Conservation (phyloP, 2,797 vertebrate species). For the Semotilus atromaculatus region DNA sequence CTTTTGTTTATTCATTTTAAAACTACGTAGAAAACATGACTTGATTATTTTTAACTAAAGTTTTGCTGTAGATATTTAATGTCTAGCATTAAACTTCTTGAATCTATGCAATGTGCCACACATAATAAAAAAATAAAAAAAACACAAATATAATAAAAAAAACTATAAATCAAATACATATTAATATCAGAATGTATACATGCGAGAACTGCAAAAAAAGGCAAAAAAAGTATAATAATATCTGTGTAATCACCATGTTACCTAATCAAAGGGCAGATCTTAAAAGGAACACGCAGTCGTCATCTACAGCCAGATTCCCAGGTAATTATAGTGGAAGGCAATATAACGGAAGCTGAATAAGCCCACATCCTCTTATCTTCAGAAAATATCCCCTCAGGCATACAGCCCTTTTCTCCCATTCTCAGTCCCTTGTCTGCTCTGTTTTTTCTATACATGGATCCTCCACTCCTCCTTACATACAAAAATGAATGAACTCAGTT, state of each 20-base stretch:
- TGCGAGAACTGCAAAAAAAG: neutral
- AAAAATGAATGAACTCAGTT: constrained; percentile 18
- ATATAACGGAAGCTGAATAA: constrained; percentile 70
- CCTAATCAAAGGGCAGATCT: constrained; percentile 44
- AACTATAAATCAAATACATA: neutral
- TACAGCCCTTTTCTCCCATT: constrained; percentile 53
- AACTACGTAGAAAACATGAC: neutral
- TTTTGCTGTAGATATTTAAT: neutral
- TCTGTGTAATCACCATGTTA: neutral
- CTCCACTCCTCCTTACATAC: neutral
- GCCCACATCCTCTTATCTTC: constrained; percentile 64
- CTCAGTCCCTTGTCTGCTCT: neutral
- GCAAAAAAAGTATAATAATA: neutral
- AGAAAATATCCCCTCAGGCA: constrained; percentile 61
- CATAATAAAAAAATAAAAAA: too few species aligned
- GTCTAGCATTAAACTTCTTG: neutral
- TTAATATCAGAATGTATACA: neutral
- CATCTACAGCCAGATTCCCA: constrained; percentile 60
- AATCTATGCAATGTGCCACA: neutral
- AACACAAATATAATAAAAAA: neutral
- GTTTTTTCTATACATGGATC: constrained; percentile 45
- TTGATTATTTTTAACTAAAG: neutral
- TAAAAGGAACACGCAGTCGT: constrained; percentile 27
- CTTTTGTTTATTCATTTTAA: neutral
- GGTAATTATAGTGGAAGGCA: constrained; percentile 74